A percentile compares a stretch with the other conserved stretches of the same genome.
phyloP scores from a whole-genome alignment of 2,797 vertebrate genomes.

The Adelosebastes latens region DNA sequence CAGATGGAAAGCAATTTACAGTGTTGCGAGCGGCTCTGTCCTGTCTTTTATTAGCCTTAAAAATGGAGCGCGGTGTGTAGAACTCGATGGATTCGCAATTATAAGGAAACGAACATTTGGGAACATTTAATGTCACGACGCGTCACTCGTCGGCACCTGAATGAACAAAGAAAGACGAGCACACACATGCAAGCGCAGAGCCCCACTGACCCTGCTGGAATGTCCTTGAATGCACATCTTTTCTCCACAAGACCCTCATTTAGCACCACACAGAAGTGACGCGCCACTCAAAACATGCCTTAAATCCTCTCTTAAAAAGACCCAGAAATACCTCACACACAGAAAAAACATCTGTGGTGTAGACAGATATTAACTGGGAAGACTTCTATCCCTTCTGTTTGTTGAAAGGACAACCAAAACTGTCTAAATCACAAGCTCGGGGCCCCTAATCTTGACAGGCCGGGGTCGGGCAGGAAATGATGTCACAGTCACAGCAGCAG shows the following conservation, averaged over 20 bases:
- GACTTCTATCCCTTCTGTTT: conserved; percentile 38
- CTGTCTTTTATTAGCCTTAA: conserved; percentile 60
- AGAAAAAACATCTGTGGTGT: conserved; percentile 51
- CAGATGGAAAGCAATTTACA: conserved; percentile 68
- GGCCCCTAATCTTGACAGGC: conserved; percentile 46
- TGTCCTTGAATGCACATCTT: conserved; percentile 35
- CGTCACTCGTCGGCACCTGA: conserved; percentile 22
- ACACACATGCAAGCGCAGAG: background rate
- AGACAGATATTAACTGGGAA: conserved; percentile 44
- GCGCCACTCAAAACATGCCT: conserved; percentile 50
- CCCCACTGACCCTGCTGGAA: conserved; percentile 45
- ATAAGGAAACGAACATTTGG: conserved; percentile 30
- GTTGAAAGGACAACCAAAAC: conserved; percentile 45
- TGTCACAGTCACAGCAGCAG: conserved; percentile 69
- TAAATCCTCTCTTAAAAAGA: conserved; percentile 32
- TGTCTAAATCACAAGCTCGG: conserved; percentile 34
- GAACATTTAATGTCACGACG: conserved; percentile 29
- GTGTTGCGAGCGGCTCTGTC: conserved; percentile 24
- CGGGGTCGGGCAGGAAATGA: conserved; percentile 69
- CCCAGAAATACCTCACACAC: conserved; percentile 24
- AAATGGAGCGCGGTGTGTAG: conserved; percentile 39
- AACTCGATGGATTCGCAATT: conserved; percentile 41
- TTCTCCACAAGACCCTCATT: conserved; percentile 25
- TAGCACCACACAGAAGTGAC: conserved; percentile 30
- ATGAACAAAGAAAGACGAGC: conserved; percentile 26